Evolutionary conservation across 2,797 vertebrate species (phyloP).

Genomic region (Urophycis tenuis): DNA sequence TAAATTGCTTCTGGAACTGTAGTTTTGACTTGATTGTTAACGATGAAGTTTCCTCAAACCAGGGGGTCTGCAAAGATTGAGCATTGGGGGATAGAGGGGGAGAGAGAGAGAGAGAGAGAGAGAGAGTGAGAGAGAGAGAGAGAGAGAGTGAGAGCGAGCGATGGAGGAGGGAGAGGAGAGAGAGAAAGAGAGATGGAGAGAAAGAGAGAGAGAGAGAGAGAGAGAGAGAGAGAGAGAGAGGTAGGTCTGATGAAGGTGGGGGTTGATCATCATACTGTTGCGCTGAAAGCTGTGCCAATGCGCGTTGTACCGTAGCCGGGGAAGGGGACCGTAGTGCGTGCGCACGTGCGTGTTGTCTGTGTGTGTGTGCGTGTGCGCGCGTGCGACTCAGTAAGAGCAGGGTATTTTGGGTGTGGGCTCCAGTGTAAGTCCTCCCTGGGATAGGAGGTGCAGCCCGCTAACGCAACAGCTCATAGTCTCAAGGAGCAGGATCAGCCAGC

Average conservation of each 20-base stretch:
- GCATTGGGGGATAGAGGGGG: not conserved
- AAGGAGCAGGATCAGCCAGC: constrained; percentile 43
- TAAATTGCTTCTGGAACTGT: not conserved
- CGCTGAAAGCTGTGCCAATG: not conserved
- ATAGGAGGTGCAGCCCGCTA: constrained; percentile 49
- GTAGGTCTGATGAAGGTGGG: not conserved
- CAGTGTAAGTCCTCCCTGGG: constrained; percentile 55
- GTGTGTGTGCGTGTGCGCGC: constrained; percentile 17
- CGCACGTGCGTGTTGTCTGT: too few relatives aligned
- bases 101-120: not conserved
- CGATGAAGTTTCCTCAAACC: not conserved
- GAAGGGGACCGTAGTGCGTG: not conserved
- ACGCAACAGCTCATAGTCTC: constrained; percentile 59
- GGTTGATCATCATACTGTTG: not conserved
- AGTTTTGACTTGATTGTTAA: not conserved
- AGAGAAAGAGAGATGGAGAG: not conserved
- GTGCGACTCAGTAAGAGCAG: constrained; percentile 50
- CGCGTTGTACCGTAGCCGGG: not conserved
- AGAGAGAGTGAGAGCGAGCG: not conserved
- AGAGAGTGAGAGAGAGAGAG: not conserved
- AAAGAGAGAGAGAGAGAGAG: not conserved
- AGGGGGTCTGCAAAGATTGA: not conserved
- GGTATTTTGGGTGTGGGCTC: constrained; percentile 45
- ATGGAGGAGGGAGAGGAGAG: not conserved
- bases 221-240: not conserved